phyloP scores from a whole-genome alignment of 64 coral and sea anemone genomes.

The Montipora cactus region DNA sequence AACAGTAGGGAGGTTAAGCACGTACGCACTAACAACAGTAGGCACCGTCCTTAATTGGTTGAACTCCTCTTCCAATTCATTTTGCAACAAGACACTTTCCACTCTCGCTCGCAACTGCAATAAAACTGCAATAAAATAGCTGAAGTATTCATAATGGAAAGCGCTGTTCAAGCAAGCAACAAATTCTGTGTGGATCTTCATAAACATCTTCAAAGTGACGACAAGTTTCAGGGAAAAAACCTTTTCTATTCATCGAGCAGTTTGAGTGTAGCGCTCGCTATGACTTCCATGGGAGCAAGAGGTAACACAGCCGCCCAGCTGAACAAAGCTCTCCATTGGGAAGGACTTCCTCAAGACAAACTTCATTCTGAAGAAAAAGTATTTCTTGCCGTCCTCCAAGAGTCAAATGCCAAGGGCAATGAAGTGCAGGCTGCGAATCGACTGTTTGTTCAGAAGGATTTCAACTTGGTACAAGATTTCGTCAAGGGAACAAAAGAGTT shows the following conservation, averaged over 20 bases:
- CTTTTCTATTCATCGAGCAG: slow-evolving; percentile 91
- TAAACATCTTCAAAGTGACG: slow-evolving; percentile 18
- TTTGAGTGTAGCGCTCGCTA: slow-evolving; percentile 81
- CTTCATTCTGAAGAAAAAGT: slow-evolving; percentile 58
- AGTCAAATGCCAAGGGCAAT: slow-evolving; percentile 40
- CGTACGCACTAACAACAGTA: no score
- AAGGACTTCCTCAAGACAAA: slow-evolving; percentile 26
- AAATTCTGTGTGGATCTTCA: slow-evolving; percentile 58
- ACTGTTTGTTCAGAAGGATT: slow-evolving; percentile 80
- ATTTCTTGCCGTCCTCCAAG: slow-evolving; percentile 52
- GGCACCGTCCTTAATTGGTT: no score
- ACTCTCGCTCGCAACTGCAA: no score
- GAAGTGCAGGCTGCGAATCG: slow-evolving; percentile 68
- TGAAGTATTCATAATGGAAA: slow-evolving; percentile 34
- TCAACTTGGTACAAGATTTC: slow-evolving; percentile 67
- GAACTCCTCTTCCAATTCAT: no score
- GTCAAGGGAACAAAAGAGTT: slow-evolving; percentile 55
- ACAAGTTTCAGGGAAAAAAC: slow-evolving; percentile 39
- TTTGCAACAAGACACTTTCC: no score
- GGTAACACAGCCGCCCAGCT: slow-evolving; percentile 79
- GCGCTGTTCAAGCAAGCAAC: slow-evolving; percentile 44
- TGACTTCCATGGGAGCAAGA: slow-evolving; percentile 85
- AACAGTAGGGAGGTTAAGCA: no score
- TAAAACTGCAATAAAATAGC: no score
- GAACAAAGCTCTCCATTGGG: slow-evolving; percentile 77